Conservation (phyloP, 2,888 invertebrate genomes). For the Sphaerophoria taeniata region DNA sequence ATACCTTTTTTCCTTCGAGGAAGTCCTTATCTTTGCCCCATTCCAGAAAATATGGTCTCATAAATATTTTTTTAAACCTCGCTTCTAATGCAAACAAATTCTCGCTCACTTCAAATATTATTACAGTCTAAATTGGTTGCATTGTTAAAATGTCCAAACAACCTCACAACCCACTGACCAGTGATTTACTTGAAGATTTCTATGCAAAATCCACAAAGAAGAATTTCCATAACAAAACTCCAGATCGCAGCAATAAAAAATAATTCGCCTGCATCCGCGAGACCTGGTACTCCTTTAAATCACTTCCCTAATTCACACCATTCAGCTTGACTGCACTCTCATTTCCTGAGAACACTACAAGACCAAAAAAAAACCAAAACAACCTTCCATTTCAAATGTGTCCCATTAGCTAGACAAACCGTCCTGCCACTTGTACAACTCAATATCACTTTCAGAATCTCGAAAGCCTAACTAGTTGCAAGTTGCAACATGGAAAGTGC, state of each 20-base stretch:
- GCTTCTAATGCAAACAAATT: background rate
- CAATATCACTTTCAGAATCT: constrained; percentile 70
- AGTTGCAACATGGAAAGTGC: background rate
- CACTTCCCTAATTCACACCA: constrained; percentile 56
- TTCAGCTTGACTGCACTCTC: constrained; percentile 25
- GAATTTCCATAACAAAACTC: background rate
- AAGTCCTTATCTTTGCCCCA: too few relatives aligned
- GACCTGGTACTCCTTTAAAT: constrained; percentile 14
- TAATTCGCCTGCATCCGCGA: background rate
- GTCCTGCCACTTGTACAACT: constrained; percentile 66
- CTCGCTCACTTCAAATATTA: background rate
- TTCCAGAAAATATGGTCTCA: background rate
- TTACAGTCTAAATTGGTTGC: constrained; percentile 1
- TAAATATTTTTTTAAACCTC: background rate
- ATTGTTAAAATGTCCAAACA: background rate
- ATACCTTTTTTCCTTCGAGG: too few relatives aligned
- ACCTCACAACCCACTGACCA: background rate
- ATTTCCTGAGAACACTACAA: too few relatives aligned
- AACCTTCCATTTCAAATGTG: constrained; percentile 32
- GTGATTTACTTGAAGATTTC: constrained; percentile 14
- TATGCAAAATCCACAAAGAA: background rate
- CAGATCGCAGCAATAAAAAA: constrained; percentile 25
- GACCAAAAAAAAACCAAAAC: background rate
- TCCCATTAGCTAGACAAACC: constrained; percentile 63
- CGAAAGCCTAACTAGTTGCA: constrained; percentile 34